Evolutionary conservation across 2,797 vertebrate genomes (phyloP), one percentile per base, ranked within the genome.

Genomic region (Pipistrellus pygmaeus): DNA sequence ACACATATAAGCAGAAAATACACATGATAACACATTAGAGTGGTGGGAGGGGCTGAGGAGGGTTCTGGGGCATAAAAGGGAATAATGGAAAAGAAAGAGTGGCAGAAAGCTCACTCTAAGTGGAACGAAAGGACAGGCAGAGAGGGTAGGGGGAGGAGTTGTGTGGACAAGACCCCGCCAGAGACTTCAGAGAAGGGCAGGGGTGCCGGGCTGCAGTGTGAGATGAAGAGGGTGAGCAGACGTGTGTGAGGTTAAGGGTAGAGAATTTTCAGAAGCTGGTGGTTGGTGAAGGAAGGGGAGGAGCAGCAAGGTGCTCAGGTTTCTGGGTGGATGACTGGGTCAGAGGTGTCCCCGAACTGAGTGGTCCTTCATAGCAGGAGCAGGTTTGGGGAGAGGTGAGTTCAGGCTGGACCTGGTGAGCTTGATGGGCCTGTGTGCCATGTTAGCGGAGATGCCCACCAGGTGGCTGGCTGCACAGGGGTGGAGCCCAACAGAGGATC

Each of bases 111-210:
- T 64, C 13, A 23, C 15, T 25, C 21, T 51, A 38, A 21, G 3
- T 18, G 15, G 17, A 60, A 53, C 0, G 1, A 68, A 78, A 86
- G 51, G 32, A 18, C 3, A 30, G 53, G 44, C 44, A 44, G 32
- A 11, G 3, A 0, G 6, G 38, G 7, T 32, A 17, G 5, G 51
- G 38, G 27, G 8, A 9, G 9, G 2, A 30, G n/a, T 7, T n/a
- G 55, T 64, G 17, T 30, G 44, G 69, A 48, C 44, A 89, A 32
- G 41, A 20, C 32, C 5, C 10, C 23, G 76, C 46, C 3, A 13
- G n/a, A 62, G 13, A 12, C 46, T 73, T 23, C 18, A 0, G 27
- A 32, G 32, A 81, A 30, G 2, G 8, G 41, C 17, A 51, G 66
- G 48, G 18, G 57, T 35, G 66, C 48, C 57, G 20, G 48, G 8